Conservation (phyloP, 2,888 invertebrate genomes). For the Rhagonycha fulva region DNA sequence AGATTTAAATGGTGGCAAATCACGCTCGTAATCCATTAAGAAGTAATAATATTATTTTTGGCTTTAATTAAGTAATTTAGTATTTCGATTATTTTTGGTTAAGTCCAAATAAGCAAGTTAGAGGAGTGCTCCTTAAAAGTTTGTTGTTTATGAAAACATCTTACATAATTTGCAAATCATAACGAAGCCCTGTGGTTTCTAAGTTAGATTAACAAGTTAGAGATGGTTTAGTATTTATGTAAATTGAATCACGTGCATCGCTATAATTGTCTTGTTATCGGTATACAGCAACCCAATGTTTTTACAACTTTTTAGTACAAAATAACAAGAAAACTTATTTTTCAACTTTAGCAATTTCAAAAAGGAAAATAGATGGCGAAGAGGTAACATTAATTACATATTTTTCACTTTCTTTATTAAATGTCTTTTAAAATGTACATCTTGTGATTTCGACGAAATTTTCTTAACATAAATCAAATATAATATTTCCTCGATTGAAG, state of each 20-base stretch:
- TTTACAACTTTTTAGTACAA: conserved; percentile 6
- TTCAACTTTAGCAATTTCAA: not conserved
- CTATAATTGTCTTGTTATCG: conserved; percentile 29
- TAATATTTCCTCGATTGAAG: conserved; percentile 14
- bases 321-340: not conserved
- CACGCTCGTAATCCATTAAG: not conserved
- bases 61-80: conserved; percentile 8
- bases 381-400: not conserved
- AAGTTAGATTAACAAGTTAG: conserved; percentile 24
- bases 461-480: conserved; percentile 10
- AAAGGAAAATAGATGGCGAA: not conserved
- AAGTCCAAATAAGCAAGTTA: not conserved
- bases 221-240: conserved; percentile 21
- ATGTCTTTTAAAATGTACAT: conserved; percentile 20
- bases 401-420: conserved; percentile 19
- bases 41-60: not conserved
- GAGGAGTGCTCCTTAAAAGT: not conserved
- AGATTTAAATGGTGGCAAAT: not conserved
- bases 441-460: conserved; percentile 16
- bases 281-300: conserved; percentile 16
- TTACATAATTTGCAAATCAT: conserved; percentile 16
- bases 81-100: conserved; percentile 7
- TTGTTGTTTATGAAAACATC: conserved; percentile 20
- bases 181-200: conserved; percentile 13
- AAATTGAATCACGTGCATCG: conserved; percentile 26